Evolutionary conservation across 2,113 vertebrate species (phyloP).

Genomic region (Bothrops jararaca): DNA sequence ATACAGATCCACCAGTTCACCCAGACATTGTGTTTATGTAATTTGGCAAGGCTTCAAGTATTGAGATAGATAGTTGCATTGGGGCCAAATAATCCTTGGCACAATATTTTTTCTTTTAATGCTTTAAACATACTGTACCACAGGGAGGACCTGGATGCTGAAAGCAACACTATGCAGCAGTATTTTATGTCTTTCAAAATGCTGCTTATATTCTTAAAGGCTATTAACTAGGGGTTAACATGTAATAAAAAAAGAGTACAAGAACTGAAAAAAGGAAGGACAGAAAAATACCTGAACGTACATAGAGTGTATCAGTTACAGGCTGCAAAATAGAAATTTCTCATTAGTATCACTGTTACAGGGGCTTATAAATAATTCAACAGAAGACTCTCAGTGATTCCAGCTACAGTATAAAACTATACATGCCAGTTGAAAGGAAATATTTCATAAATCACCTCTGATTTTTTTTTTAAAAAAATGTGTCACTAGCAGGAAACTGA

Average conservation of each 20-base stretch:
- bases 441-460: constrained; percentile 49
- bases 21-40: neutral
- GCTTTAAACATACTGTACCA: neutral
- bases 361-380: constrained; percentile 61
- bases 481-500: neutral
- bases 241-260: neutral
- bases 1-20: neutral
- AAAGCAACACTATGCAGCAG: neutral
- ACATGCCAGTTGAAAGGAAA: constrained; percentile 30
- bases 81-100: neutral
- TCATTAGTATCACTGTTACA: constrained; percentile 48
- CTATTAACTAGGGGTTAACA: neutral
- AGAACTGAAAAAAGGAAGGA: constrained; percentile 20
- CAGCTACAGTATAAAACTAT: constrained; percentile 40
- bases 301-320: constrained; percentile 30
- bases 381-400: constrained; percentile 36
- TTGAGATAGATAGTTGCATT: neutral
- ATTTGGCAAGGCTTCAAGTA: neutral
- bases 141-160: neutral
- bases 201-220: neutral
- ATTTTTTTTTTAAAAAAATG: neutral
- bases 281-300: neutral
- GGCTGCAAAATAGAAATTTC: constrained; percentile 37
- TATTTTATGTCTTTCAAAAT: neutral
- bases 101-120: neutral